These are phyloP conservation scores for Campoletis sonorensis DNA, from an alignment of 1,140 invertebrate species.

Conservation along the genomic window DNA sequence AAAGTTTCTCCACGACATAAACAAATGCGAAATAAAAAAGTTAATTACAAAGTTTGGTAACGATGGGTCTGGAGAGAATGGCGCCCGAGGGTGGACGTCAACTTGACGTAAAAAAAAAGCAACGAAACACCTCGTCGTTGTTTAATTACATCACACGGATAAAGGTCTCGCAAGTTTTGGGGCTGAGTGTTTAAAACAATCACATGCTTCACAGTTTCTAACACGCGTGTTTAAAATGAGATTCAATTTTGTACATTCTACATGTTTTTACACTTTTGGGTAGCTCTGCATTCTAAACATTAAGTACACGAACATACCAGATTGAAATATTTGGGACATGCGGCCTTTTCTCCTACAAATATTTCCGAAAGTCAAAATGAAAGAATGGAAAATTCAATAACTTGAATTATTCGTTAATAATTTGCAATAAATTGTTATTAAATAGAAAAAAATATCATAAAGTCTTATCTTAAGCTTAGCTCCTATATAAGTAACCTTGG, in stretches of 20 bases:
- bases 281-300: too few species aligned
- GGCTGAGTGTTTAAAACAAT: not conserved
- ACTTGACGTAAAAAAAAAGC: not conserved
- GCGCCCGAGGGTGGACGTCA: not conserved
- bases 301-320: too few species aligned
- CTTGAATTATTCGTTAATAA: too few species aligned
- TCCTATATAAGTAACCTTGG: too few species aligned
- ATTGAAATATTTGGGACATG: not conserved
- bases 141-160: constrained; percentile 10
- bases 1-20: not conserved
- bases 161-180: not conserved
- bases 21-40: constrained; percentile 14
- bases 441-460: too few species aligned
- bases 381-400: too few species aligned
- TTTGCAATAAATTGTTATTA: too few species aligned
- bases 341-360: not conserved
- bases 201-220: not conserved
- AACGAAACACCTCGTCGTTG: not conserved
- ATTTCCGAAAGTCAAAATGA: too few species aligned
- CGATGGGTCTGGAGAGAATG: not conserved
- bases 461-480: too few species aligned
- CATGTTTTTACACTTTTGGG: not conserved
- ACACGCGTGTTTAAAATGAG: not conserved
- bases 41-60: constrained; percentile 21
- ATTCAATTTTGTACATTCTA: not conserved